phyloP scores from a whole-genome alignment of 2,797 vertebrate species.

The Mormyrus proboscirostris region DNA sequence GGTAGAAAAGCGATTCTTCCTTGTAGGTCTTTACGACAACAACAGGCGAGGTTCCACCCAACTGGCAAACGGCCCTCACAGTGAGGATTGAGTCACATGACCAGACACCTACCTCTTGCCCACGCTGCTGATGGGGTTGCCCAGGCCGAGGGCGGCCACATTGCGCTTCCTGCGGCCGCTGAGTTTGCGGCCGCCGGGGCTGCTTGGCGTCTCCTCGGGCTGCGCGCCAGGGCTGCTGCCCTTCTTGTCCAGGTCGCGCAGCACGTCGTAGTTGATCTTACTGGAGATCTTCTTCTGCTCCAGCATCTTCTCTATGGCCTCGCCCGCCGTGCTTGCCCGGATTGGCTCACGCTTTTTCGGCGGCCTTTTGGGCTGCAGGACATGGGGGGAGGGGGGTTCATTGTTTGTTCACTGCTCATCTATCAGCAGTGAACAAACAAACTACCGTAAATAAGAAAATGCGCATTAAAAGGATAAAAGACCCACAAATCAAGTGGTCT shows the following conservation, averaged over 20 bases:
- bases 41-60: not conserved
- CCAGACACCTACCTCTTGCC: conserved; percentile 75
- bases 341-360: conserved; percentile 67
- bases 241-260: conserved; percentile 80
- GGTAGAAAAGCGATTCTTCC: not conserved
- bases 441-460: not conserved
- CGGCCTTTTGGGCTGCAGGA: conserved; percentile 64
- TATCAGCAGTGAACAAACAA: not conserved
- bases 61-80: not conserved
- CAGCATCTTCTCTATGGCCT: conserved; percentile 96
- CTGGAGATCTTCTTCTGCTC: conserved; percentile 92
- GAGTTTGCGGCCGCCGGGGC: conserved; percentile 54
- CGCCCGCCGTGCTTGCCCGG: conserved; percentile 81
- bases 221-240: conserved; percentile 51
- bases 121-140: conserved; percentile 61
- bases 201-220: conserved; percentile 33
- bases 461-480: not conserved
- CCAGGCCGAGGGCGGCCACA: conserved; percentile 52
- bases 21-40: not conserved
- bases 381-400: conserved; percentile 1
- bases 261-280: conserved; percentile 96
- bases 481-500: not conserved
- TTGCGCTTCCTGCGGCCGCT: conserved; percentile 53
- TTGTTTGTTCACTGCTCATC: not conserved
- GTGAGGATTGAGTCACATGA: not conserved